These are phyloP conservation scores for Rousettus leschenaultii DNA, from an alignment of 2,113 vertebrate genomes.

Conservation along the genomic window DNA sequence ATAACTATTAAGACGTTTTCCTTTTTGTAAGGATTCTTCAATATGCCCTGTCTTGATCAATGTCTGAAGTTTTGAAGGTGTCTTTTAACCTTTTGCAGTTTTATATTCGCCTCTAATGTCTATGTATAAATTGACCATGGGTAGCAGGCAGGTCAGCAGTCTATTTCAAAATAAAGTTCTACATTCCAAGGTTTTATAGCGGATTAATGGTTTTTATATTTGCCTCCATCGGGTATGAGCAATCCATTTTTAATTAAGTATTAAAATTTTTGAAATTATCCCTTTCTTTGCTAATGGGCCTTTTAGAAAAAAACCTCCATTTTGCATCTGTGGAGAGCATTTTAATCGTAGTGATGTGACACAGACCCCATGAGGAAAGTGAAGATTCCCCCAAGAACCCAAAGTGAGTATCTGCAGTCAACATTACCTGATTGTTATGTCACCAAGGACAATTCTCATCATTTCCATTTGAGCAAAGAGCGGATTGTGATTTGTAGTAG, in stretches of 20 bases:
- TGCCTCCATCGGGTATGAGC: neutral
- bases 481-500: neutral
- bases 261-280: neutral
- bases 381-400: neutral
- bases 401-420: neutral
- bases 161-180: constrained; percentile 11
- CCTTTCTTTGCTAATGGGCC: neutral
- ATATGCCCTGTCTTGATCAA: neutral
- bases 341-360: neutral
- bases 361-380: neutral
- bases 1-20: neutral
- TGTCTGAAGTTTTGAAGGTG: neutral
- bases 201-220: neutral
- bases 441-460: neutral
- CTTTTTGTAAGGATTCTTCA: neutral
- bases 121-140: neutral
- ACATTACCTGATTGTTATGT: neutral
- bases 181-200: neutral
- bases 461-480: neutral
- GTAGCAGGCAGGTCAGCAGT: neutral
- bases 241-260: neutral
- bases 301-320: neutral
- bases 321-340: neutral
- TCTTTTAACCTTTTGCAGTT: too few relatives aligned
- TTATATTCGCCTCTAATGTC: neutral